phyloP scores from a whole-genome alignment of 1,140 invertebrate genomes.

The Leptopilina boulardi region DNA sequence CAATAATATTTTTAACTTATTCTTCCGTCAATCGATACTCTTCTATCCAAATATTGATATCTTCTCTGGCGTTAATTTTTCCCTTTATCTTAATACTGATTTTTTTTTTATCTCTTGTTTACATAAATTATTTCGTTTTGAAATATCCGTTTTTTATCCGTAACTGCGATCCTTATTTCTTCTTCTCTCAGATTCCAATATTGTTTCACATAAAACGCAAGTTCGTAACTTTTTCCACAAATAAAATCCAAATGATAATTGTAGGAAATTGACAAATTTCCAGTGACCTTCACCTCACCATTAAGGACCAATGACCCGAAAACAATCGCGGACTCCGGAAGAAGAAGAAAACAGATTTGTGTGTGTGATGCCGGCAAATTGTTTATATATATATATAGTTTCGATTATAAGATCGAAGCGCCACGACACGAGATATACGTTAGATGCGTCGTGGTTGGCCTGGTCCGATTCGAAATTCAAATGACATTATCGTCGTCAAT shows the following conservation, averaged over 20 bases:
- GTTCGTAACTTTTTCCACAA: too few species aligned
- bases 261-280: neutral
- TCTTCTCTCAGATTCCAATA: too few species aligned
- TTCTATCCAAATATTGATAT: too few species aligned
- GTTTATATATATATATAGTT: constrained; percentile 17
- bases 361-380: constrained; percentile 33
- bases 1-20: too few species aligned
- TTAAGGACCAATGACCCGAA: constrained; percentile 52
- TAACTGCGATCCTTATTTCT: too few species aligned
- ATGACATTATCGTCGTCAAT: constrained; percentile 69
- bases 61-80: too few species aligned
- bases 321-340: constrained; percentile 38
- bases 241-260: neutral
- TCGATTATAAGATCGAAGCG: neutral
- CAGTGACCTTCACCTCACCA: constrained; percentile 50
- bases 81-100: too few species aligned
- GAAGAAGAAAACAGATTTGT: constrained; percentile 34
- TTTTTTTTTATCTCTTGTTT: too few species aligned
- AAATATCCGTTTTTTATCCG: too few species aligned
- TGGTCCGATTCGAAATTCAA: constrained; percentile 67
- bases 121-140: too few species aligned
- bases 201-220: too few species aligned
- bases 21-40: too few species aligned
- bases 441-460: constrained; percentile 48
- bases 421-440: constrained; percentile 4